Percentiles rank a stretch among this genome's conserved stretches.
These are phyloP conservation scores for Drosophila grimshawi DNA, from an alignment of 1,140 invertebrate species.

Conservation along the genomic window DNA sequence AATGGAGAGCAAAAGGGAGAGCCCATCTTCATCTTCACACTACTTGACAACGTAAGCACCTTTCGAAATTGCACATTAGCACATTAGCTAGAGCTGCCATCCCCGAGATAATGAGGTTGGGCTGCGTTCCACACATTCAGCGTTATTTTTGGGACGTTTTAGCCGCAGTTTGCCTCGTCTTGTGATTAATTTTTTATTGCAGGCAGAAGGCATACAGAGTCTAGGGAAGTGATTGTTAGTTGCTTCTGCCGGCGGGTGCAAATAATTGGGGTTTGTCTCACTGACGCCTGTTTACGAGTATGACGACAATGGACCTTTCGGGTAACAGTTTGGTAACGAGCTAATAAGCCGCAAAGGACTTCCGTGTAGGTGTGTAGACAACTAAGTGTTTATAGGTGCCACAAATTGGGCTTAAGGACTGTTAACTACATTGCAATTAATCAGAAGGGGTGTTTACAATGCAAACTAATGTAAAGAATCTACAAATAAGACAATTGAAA, in stretches of 20 bases:
- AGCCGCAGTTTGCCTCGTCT: conserved; percentile 29
- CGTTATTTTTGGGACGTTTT: conserved; percentile 7
- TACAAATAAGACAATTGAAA: too few species aligned
- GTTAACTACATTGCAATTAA: not conserved
- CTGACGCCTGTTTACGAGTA: conserved; percentile 24
- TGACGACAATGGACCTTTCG: conserved; percentile 14
- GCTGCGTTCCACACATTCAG: conserved; percentile 1
- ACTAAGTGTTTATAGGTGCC: conserved; percentile 2
- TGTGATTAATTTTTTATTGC: conserved; percentile 81
- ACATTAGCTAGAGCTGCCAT: conserved; percentile 63
- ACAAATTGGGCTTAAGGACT: not conserved
- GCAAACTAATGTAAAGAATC: not conserved
- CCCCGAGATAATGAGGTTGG: conserved; percentile 42
- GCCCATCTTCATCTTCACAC: conserved; percentile 81
- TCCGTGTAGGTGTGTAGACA: not conserved
- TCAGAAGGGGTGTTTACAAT: not conserved
- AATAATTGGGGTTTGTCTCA: conserved; percentile 43
- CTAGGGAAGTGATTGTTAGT: conserved; percentile 27
- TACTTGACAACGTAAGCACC: conserved; percentile 84
- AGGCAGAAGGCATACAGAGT: not conserved
- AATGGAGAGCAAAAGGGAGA: not conserved
- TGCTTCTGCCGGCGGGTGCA: conserved; percentile 1
- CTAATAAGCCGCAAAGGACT: conserved; percentile 37
- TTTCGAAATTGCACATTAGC: conserved; percentile 80
- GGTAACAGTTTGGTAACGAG: conserved; percentile 25